phyloP scores from a whole-genome alignment of 2,888 invertebrate species.

The Diaperis boleti region DNA sequence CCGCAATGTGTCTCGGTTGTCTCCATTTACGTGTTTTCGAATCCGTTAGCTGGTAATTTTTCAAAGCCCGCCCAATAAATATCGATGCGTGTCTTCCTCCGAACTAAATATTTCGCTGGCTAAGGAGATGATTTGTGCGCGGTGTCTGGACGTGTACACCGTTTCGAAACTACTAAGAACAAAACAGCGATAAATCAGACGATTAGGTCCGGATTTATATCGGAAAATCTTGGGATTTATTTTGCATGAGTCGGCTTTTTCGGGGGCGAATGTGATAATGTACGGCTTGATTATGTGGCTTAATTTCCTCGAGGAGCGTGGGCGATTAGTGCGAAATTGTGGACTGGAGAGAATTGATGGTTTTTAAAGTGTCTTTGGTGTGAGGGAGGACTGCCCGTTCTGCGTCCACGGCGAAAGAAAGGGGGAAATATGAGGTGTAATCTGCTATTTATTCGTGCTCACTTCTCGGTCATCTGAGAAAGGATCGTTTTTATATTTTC shows the following conservation, averaged over 20 bases:
- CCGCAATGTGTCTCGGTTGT: conserved; percentile 24
- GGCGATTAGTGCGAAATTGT: not conserved
- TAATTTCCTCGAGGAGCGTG: not conserved
- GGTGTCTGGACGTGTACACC: conserved; percentile 48
- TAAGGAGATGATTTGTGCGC: conserved; percentile 20
- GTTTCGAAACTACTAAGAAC: conserved; percentile 52
- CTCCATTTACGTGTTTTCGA: conserved; percentile 29
- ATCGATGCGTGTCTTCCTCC: conserved; percentile 27
- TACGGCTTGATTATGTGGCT: not conserved
- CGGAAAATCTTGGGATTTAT: conserved; percentile 4
- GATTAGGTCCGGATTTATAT: conserved; percentile 57
- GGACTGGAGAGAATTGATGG: too few relatives aligned
- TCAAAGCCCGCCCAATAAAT: conserved; percentile 24
- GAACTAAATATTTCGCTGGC: conserved; percentile 21
- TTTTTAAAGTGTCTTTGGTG: too few relatives aligned
- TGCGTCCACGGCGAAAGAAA: too few relatives aligned
- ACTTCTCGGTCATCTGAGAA: too few relatives aligned
- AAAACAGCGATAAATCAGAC: conserved; percentile 59
- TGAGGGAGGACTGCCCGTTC: too few relatives aligned
- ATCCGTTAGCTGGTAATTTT: conserved; percentile 21
- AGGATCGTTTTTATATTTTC: too few relatives aligned
- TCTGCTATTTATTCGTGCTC: too few relatives aligned
- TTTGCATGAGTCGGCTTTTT: conserved; percentile 4
- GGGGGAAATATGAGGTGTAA: too few relatives aligned
- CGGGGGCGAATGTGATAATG: not conserved